Conservation (phyloP, 2,888 invertebrate genomes). For the Rhingia campestris region DNA sequence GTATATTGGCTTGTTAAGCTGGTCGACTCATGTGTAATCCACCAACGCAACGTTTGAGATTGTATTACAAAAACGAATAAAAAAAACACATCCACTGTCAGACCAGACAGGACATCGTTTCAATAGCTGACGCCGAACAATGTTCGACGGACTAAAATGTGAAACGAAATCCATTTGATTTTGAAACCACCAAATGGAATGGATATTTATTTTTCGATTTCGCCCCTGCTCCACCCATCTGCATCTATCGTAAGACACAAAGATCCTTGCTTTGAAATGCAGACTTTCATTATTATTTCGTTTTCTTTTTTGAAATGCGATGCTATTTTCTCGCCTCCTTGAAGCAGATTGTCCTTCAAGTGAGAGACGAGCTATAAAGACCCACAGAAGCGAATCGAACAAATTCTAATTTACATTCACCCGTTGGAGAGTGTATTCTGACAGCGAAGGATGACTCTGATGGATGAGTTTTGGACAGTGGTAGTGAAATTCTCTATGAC, state of each 20-base stretch:
- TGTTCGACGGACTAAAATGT: conserved; percentile 27
- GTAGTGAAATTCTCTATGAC: neutral
- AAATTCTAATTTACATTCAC: conserved; percentile 27
- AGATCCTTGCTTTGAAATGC: neutral
- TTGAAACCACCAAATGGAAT: conserved; percentile 15
- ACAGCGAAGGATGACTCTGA: conserved; percentile 21
- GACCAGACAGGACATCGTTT: conserved; percentile 33
- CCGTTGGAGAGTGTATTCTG: conserved; percentile 5
- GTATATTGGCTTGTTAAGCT: neutral
- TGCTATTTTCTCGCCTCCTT: conserved; percentile 3
- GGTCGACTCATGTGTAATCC: conserved; percentile 1
- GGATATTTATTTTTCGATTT: conserved; percentile 11
- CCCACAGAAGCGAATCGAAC: too few species aligned
- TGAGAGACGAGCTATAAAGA: neutral
- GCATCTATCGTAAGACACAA: neutral
- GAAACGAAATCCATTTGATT: conserved; percentile 46
- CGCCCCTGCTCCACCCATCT: conserved; percentile 5
- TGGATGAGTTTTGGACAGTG: conserved; percentile 17
- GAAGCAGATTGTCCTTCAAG: conserved; percentile 18
- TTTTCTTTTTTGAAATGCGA: neutral
- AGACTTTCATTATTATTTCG: too few species aligned
- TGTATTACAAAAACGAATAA: neutral
- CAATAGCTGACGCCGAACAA: conserved; percentile 11
- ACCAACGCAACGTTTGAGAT: neutral
- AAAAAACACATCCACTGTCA: conserved; percentile 4